These are phyloP conservation scores for Ochropacha duplaris DNA, from an alignment of 2,888 invertebrate genomes.

Conservation along the genomic window DNA sequence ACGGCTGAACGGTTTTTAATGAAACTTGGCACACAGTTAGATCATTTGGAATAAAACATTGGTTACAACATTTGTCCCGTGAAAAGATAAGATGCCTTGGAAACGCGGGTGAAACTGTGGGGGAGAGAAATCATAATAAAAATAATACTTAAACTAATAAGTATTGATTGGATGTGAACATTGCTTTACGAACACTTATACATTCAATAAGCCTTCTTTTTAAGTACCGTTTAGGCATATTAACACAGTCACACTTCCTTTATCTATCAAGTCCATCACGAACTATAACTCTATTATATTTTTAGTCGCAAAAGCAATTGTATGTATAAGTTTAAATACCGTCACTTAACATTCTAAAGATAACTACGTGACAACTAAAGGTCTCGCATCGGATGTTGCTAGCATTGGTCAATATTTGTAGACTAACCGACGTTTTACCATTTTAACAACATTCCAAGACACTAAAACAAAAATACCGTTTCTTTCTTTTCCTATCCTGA, in stretches of 20 bases:
- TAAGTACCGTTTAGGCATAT: background rate
- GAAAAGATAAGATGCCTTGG: too few relatives aligned
- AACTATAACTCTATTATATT: conserved; percentile 5
- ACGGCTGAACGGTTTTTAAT: too few relatives aligned
- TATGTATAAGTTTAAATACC: background rate
- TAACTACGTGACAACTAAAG: background rate
- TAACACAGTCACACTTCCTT: background rate
- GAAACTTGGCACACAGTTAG: too few relatives aligned
- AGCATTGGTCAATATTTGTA: background rate
- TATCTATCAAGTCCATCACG: background rate
- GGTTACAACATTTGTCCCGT: too few relatives aligned
- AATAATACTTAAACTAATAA: too few relatives aligned
- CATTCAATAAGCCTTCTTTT: background rate
- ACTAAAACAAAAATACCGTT: too few relatives aligned
- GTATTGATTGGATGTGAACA: background rate
- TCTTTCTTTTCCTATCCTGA: too few relatives aligned
- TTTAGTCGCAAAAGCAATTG: background rate
- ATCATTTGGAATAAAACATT: too few relatives aligned
- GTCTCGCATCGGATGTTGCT: background rate
- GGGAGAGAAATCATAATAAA: too few relatives aligned
- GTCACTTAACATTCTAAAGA: background rate
- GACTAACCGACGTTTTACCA: too few relatives aligned
- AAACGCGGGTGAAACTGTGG: too few relatives aligned
- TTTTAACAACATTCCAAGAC: too few relatives aligned
- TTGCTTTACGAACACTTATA: background rate